Conservation (phyloP, 2,113 vertebrate species). For the Gadus chalcogrammus region DNA sequence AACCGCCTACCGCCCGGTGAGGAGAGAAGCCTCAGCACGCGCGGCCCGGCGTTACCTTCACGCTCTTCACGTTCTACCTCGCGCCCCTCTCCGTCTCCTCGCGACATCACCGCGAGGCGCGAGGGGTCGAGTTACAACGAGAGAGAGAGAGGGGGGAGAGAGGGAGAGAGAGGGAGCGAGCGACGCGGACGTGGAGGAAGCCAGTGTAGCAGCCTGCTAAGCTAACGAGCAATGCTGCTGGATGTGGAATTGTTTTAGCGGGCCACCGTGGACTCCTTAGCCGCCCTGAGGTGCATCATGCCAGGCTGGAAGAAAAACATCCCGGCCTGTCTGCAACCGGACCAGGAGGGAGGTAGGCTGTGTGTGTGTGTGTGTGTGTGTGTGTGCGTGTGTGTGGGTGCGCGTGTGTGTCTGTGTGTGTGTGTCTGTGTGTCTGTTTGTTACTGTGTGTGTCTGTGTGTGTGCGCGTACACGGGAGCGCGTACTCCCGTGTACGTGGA, state of each 20-base stretch:
- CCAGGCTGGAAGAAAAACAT: conserved; percentile 98
- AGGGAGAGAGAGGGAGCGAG: conserved; percentile 1
- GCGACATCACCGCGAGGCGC: conserved; percentile 26
- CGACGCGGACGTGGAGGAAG: conserved; percentile 25
- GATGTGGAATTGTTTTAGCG: conserved; percentile 61
- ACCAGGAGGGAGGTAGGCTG: conserved; percentile 82
- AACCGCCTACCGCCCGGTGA: no score
- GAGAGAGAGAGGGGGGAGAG: conserved; percentile 2
- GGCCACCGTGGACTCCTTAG: conserved; percentile 71
- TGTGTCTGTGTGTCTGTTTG: neutral
- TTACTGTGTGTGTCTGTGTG: conserved; percentile 22
- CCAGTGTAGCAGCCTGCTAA: conserved; percentile 8
- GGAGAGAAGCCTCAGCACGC: no score
- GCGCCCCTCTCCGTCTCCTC: neutral
- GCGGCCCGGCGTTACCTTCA: no score
- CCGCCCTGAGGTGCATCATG: conserved; percentile 79
- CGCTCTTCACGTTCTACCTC: neutral
- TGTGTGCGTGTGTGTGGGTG: conserved; percentile 31
- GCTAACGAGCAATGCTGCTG: conserved; percentile 68
- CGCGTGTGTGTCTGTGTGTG: conserved; percentile 5
- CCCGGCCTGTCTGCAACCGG: conserved; percentile 92
- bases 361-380: conserved; percentile 25
- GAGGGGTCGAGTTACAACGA: conserved; percentile 36
- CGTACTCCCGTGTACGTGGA: neutral
- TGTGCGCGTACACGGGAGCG: neutral